Percentiles rank a stretch among this genome's conserved stretches.
Evolutionary conservation across 92 coral and sea anemone species (phyloP).

Genomic region (Blastomussa wellsi): DNA sequence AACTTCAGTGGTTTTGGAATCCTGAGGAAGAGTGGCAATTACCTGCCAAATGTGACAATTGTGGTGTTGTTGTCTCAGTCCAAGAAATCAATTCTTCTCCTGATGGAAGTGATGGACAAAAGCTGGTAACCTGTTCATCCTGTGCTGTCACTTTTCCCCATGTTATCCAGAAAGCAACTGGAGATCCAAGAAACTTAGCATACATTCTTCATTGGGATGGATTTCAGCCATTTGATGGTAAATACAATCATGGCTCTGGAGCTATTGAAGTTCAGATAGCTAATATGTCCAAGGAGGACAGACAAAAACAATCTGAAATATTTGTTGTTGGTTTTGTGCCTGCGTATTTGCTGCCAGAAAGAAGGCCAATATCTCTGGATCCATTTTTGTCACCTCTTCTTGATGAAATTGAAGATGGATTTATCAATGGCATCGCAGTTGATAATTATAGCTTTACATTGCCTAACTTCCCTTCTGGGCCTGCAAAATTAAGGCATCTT

Average conservation of each 20-base stretch:
- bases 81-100: slow-evolving; percentile 22
- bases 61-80: background rate
- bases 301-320: slow-evolving; percentile 15
- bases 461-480: slow-evolving; percentile 32
- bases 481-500: slow-evolving; percentile 25
- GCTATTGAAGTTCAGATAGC: slow-evolving; percentile 42
- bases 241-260: slow-evolving; percentile 45
- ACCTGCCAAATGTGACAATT: too few species aligned
- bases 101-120: slow-evolving; percentile 8
- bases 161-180: too few species aligned
- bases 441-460: slow-evolving; percentile 13
- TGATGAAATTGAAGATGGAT: slow-evolving; percentile 28
- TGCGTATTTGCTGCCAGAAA: slow-evolving; percentile 23
- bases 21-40: too few species aligned
- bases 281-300: slow-evolving; percentile 33
- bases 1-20: too few species aligned
- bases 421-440: slow-evolving; percentile 18
- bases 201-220: slow-evolving; percentile 45
- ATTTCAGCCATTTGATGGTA: slow-evolving; percentile 44
- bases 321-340: slow-evolving; percentile 50
- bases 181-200: too few species aligned
- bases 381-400: slow-evolving; percentile 29
- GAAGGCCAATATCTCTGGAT: slow-evolving; percentile 31
- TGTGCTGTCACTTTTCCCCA: too few species aligned
- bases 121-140: too few species aligned